A percentile compares a stretch with the other conserved stretches of the same genome.
Evolutionary conservation across 2,797 vertebrate species (phyloP).

Genomic region (Leptatherina wallacei): DNA sequence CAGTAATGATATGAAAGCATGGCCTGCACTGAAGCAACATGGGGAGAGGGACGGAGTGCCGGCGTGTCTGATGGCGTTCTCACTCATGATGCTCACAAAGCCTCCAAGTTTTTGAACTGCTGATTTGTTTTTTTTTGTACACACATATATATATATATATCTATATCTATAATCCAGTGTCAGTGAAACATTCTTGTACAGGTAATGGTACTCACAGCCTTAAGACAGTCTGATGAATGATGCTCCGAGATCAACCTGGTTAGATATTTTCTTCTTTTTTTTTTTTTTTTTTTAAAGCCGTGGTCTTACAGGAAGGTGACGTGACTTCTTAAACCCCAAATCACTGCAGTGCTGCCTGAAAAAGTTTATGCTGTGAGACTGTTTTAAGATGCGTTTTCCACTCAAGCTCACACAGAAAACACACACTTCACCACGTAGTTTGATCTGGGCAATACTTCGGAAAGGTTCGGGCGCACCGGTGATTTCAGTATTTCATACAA

Average conservation of each 20-base stretch:
- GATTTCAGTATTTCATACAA: background rate
- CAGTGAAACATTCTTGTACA: slow-evolving; percentile 64
- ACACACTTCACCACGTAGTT: background rate
- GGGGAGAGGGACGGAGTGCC: slow-evolving; percentile 28
- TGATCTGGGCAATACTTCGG: background rate
- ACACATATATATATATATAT: background rate
- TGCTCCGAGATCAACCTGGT: slow-evolving; percentile 23
- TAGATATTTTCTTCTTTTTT: slow-evolving; percentile 1
- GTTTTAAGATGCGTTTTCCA: background rate
- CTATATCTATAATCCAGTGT: slow-evolving; percentile 39
- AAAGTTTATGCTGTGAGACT: background rate
- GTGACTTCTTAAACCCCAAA: background rate
- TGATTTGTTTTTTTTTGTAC: slow-evolving; percentile 26
- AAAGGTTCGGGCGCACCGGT: background rate
- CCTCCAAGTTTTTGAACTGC: slow-evolving; percentile 64
- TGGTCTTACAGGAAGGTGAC: slow-evolving; percentile 5
- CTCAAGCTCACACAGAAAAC: background rate
- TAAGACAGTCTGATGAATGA: slow-evolving; percentile 61
- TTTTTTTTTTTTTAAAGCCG: slow-evolving; percentile 21
- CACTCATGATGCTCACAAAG: slow-evolving; percentile 44
- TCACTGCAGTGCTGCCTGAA: slow-evolving; percentile 24
- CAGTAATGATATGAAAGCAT: slow-evolving; percentile 39
- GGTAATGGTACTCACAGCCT: slow-evolving; percentile 73
- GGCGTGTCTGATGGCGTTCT: slow-evolving; percentile 29
- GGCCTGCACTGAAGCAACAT: slow-evolving; percentile 56